Evolutionary conservation across 2,888 invertebrate genomes (phyloP), one percentile per base, ranked within the genome.

Genomic region (Agrotis clavis): DNA sequence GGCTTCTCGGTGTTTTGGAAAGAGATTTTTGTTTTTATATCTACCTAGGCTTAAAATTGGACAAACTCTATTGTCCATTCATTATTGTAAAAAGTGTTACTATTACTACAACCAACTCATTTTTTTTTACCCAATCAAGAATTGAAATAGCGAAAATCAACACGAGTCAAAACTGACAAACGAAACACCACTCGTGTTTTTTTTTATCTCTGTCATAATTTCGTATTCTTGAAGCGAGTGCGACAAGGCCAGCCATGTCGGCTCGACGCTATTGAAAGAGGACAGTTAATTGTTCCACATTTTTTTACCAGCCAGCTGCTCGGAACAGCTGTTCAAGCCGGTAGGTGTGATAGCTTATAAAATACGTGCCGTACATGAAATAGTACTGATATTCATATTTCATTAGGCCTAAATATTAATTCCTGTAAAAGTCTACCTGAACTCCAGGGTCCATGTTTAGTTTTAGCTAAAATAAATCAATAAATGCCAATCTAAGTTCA

Each of bases 231-330:
- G 67, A 71, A 82, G 81, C 64, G 82, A 79, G 95, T 86, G 92
- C 81, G 91, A 95, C 88, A 92, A 91, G 91, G 94, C 92, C 87
- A 86, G 85, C 86, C 71, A 88, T 80, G 77, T 71, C 81, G 83
- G 82, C 86, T 90, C 88, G 85, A 87, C 82, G 87, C 88, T 90
- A 89, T 90, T 91, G 90, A 93, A 91, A 91, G 87, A 90, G 88
- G 91, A 92, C 92, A 92, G 93, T 89, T 93, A 94, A 75, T 77
- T 92, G 94, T 92, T 89, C 92, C 90, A 93, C 92, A 93, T 94
- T 95, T 96, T 94, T 95, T 95, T 92, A 91, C 89, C 86, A 92
- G 91, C 92, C 96, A 96, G 96, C 96, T 96, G 96, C 95, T 92
- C 76, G 78, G 90, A 95, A 96, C 96, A 96, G 96, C 96, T 96